A percentile compares a stretch with the other conserved stretches of the same genome.
Evolutionary conservation across 2,797 vertebrate genomes (phyloP).

Genomic region (Anisognathus igniventris): DNA sequence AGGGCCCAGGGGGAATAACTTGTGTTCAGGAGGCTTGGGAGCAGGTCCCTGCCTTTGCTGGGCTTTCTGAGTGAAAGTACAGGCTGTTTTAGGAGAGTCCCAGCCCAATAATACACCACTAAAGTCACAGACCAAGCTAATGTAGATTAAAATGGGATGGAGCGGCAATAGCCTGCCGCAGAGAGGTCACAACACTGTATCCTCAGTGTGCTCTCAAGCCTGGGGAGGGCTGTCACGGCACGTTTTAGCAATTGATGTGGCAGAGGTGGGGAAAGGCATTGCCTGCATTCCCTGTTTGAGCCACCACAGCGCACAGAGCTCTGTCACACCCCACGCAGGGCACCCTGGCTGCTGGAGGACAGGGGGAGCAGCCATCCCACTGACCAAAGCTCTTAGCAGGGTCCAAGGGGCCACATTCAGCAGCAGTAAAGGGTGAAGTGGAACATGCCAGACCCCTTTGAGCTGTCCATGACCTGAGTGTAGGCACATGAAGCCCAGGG

Average conservation of each 20-base stretch:
- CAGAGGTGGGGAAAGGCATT: neutral
- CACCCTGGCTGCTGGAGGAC: neutral
- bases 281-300: neutral
- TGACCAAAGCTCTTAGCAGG: neutral
- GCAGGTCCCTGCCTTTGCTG: neutral
- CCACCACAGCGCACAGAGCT: neutral
- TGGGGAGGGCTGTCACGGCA: neutral
- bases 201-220: neutral
- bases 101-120: neutral
- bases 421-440: neutral
- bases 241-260: neutral
- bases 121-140: neutral
- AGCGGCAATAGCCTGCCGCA: neutral
- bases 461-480: neutral
- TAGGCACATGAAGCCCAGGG: neutral
- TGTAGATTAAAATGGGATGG: neutral
- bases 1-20: neutral
- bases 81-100: neutral
- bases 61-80: neutral
- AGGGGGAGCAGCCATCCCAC: neutral
- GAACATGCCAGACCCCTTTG: neutral
- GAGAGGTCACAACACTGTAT: neutral
- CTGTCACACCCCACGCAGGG: accelerated
- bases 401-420: neutral
- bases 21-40: neutral